Evolutionary conservation across 2,797 vertebrate species (phyloP).

Genomic region (Squalus acanthias): DNA sequence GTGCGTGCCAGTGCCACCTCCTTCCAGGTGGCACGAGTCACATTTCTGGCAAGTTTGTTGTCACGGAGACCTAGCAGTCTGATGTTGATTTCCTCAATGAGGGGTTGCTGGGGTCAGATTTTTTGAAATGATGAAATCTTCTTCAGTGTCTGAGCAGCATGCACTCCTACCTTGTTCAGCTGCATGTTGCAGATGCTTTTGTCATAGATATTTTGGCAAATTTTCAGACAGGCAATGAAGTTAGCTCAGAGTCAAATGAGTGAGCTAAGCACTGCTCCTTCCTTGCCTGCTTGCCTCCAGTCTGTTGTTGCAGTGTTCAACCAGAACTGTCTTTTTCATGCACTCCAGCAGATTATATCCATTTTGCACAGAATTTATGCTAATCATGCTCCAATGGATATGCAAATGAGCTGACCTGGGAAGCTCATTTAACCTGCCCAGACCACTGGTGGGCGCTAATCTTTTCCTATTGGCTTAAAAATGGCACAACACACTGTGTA

Average conservation of each 20-base stretch:
- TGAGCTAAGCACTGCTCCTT: neutral
- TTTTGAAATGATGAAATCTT: neutral
- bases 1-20: neutral
- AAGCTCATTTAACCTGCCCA: no score
- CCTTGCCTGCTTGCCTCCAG: neutral
- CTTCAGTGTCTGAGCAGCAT: neutral
- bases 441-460: no score
- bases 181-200: neutral
- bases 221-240: neutral
- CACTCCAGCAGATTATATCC: neutral
- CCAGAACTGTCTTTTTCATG: neutral
- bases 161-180: neutral
- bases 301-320: neutral
- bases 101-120: neutral
- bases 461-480: no score
- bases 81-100: neutral
- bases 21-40: neutral
- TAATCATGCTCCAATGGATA: neutral
- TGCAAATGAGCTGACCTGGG: no score
- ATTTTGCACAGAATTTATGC: neutral
- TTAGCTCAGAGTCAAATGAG: neutral
- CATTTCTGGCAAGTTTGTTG: neutral
- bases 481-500: no score
- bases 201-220: neutral
- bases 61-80: neutral